These are phyloP conservation scores for Chydorus sphaericus DNA, from an alignment of 2,888 invertebrate genomes.

Conservation along the genomic window DNA sequence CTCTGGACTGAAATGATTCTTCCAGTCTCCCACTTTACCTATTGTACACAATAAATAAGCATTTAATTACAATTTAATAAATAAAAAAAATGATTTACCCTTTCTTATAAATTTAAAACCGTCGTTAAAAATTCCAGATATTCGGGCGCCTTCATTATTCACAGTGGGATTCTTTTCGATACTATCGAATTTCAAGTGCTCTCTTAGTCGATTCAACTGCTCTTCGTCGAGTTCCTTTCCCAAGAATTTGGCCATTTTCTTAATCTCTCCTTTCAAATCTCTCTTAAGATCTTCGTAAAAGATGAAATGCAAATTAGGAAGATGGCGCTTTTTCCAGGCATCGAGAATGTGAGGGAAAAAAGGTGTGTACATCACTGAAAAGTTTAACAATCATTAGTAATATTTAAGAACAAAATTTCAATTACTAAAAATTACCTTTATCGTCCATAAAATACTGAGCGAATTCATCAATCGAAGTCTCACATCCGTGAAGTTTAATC, in stretches of 20 bases:
- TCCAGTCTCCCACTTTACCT: slow-evolving; percentile 68
- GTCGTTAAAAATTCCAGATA: not conserved
- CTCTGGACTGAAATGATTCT: slow-evolving; percentile 57
- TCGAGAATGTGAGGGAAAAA: slow-evolving; percentile 1
- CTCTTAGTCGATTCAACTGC: slow-evolving; percentile 46
- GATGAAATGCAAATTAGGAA: slow-evolving; percentile 40
- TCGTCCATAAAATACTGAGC: slow-evolving; percentile 40
- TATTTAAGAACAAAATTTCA: no score
- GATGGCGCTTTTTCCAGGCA: slow-evolving; percentile 45
- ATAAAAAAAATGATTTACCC: not conserved
- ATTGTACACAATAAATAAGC: no score
- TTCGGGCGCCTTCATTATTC: slow-evolving; percentile 32
- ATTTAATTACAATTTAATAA: not conserved
- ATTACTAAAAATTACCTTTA: not conserved
- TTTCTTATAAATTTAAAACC: slow-evolving; percentile 14
- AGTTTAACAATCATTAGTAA: not conserved
- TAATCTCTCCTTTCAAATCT: slow-evolving; percentile 47
- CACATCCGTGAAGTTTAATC: slow-evolving; percentile 40
- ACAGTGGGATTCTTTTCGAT: slow-evolving; percentile 69
- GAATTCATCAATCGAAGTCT: slow-evolving; percentile 40
- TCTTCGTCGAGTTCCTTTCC: slow-evolving; percentile 47
- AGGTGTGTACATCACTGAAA: not conserved
- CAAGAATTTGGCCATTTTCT: slow-evolving; percentile 54
- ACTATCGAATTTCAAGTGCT: slow-evolving; percentile 60
- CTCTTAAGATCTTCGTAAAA: not conserved